Conservation (phyloP, 2,888 invertebrate species). For the Heliothis peltigera region DNA sequence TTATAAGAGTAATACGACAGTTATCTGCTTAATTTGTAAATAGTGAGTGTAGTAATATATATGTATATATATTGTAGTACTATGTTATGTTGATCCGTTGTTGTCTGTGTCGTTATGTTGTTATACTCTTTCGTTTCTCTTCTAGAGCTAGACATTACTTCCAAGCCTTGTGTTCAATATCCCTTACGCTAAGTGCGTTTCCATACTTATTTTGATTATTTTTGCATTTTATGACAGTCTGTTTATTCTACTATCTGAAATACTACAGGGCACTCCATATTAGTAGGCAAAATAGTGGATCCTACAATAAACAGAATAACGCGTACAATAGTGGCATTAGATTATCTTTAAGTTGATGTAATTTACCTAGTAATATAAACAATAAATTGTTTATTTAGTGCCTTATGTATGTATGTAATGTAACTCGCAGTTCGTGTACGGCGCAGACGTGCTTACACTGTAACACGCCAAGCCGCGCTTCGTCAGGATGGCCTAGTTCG, state of each 20-base stretch:
- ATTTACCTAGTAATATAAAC: constrained; percentile 16
- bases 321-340: not conserved
- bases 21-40: constrained; percentile 14
- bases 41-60: constrained; percentile 6
- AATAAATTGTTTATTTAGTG: constrained; percentile 8
- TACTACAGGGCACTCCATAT: not conserved
- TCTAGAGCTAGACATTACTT: constrained; percentile 9
- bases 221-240: not conserved
- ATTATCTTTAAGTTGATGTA: constrained; percentile 15
- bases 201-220: constrained; percentile 9
- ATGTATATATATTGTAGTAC: constrained; percentile 8
- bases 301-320: too few species aligned
- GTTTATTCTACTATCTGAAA: not conserved
- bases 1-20: constrained; percentile 3
- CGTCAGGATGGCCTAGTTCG: not conserved
- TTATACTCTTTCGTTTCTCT: constrained; percentile 21
- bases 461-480: not conserved
- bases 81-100: constrained; percentile 32
- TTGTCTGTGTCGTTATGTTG: constrained; percentile 41
- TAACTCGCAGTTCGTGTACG: not conserved
- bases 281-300: constrained; percentile 1
- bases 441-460: not conserved
- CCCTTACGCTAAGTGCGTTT: too few species aligned
- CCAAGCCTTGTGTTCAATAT: not conserved
- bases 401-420: not conserved